These are phyloP conservation scores for Pungitius pungitius DNA, from an alignment of 2,113 vertebrate species.

Conservation along the genomic window DNA sequence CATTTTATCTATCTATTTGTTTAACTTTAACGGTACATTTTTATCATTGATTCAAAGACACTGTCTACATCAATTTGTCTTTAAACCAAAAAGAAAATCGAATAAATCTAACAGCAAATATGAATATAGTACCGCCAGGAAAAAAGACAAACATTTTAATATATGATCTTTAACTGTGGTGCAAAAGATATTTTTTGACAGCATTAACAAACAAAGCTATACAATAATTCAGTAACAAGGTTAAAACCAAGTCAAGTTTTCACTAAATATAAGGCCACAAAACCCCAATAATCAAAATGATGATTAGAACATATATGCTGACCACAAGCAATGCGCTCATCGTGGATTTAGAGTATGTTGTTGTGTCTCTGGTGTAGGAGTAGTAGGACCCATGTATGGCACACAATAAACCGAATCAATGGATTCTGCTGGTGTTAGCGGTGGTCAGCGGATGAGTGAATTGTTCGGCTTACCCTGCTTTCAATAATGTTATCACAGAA, in stretches of 20 bases:
- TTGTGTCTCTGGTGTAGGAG: conserved; percentile 30
- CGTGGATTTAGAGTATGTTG: conserved; percentile 6
- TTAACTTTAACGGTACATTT: conserved; percentile 65
- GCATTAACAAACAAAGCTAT: conserved; percentile 45
- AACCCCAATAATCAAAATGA: conserved; percentile 68
- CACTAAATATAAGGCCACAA: conserved; percentile 78
- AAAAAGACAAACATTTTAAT: conserved; percentile 29
- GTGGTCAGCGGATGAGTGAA: conserved; percentile 13
- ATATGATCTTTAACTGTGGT: conserved; percentile 40
- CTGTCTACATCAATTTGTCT: conserved; percentile 65
- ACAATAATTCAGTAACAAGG: conserved; percentile 35
- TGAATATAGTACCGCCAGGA: conserved; percentile 53
- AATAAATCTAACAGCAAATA: conserved; percentile 58
- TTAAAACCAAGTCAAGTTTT: conserved; percentile 38
- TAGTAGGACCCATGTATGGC: conserved; percentile 43
- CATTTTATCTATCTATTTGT: too few species aligned
- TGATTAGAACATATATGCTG: conserved; percentile 38
- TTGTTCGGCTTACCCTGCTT: conserved; percentile 53
- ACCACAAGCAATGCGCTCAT: conserved; percentile 36
- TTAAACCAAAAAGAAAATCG: conserved; percentile 49
- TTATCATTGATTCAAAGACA: conserved; percentile 71
- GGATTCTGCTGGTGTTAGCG: conserved; percentile 65
- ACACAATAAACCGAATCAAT: conserved; percentile 36
- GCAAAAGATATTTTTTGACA: conserved; percentile 32
- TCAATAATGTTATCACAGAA: conserved; percentile 42